Base-by-base conservation (phyloP, 2,888 invertebrate species). In the Cheilosia soror region DNA sequence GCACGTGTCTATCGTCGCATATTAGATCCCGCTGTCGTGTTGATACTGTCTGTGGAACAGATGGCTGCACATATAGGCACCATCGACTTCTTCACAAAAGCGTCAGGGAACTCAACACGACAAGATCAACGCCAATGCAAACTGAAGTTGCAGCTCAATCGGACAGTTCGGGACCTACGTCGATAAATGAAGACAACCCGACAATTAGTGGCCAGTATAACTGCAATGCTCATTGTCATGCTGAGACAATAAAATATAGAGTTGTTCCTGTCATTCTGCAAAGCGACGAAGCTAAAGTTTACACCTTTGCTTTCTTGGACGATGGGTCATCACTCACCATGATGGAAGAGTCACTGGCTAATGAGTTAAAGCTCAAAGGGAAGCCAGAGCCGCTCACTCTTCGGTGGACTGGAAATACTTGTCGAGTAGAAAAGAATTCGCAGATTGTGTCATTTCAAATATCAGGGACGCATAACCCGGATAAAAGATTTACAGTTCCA, bases 281-380 rank as follows among this genome's bases (percentile, higher is more conserved):
- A 55, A n/a, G 44, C 40, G 37, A 71, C 7, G 33, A 63, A 5
- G 44, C n/a, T 0, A 42, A 53, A 11, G 53, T 65, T 2, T 33
- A 57, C 40, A 44, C 69, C 9, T 86, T 71, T 40, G 83, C 80
- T 0, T 51, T 87, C 44, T 62, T 84, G 9, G 80, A 86, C 37
- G 79, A 87, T 40, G 79, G 60, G 3, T 81, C 85, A n/a, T 78
- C 73, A 0, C 69, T 73, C 2, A 82, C 78, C 7, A 37, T 88
- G 51, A 84, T 79, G 31, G 65, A 83, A 1, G 73, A 83, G 4
- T 25, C 31, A 13, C 20, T 77, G 2, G 83, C 77, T 5, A 11
- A 49, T 0, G 31, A 29, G 37, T 31, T 77, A 7, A 55, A 62
- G 2, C 15, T 77, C 20, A 57, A 29, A 15, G 66, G 83, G 13